Evolutionary conservation across 2,113 vertebrate species (phyloP).

Genomic region (Pica pica): DNA sequence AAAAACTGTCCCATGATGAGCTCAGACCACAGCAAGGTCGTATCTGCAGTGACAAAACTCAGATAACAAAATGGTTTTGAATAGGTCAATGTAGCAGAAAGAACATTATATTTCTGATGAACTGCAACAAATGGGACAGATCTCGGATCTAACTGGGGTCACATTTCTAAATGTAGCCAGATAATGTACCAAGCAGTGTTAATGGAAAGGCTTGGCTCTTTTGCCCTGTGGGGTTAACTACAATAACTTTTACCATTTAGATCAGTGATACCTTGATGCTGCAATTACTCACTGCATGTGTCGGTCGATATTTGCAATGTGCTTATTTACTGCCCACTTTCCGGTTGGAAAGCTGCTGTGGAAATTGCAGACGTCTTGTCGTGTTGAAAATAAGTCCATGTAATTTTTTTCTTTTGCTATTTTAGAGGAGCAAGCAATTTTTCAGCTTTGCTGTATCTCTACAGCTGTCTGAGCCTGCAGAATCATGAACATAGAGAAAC

Average conservation of each 20-base stretch:
- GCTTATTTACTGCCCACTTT: conserved; percentile 47
- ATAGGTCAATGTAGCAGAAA: background rate
- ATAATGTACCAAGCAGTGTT: conserved; percentile 13
- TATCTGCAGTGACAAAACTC: background rate
- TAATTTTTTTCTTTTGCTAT: background rate
- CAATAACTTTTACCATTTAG: conserved; percentile 30
- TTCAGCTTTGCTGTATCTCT: background rate
- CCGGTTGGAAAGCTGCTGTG: conserved; percentile 12
- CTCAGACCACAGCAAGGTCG: background rate
- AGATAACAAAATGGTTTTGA: background rate
- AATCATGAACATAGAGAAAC: background rate
- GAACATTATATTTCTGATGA: background rate
- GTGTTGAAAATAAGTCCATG: conserved; percentile 51
- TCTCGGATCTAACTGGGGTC: conserved; percentile 10
- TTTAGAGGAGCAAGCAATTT: conserved; percentile 29
- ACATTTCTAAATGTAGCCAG: conserved; percentile 9
- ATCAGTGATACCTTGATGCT: conserved; percentile 32
- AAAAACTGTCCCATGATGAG: background rate
- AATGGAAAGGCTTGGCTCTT: conserved; percentile 27
- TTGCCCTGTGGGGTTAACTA: conserved; percentile 24
- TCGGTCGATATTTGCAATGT: conserved; percentile 44
- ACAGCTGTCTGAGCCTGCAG: conserved; percentile 29
- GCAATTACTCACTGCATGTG: conserved; percentile 55
- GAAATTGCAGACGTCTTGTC: conserved; percentile 28
- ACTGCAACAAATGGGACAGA: background rate